These are phyloP conservation scores for Crambe crambe DNA, from an alignment of 37 sponge, comb jelly and placozoan genomes.

Conservation along the genomic window DNA sequence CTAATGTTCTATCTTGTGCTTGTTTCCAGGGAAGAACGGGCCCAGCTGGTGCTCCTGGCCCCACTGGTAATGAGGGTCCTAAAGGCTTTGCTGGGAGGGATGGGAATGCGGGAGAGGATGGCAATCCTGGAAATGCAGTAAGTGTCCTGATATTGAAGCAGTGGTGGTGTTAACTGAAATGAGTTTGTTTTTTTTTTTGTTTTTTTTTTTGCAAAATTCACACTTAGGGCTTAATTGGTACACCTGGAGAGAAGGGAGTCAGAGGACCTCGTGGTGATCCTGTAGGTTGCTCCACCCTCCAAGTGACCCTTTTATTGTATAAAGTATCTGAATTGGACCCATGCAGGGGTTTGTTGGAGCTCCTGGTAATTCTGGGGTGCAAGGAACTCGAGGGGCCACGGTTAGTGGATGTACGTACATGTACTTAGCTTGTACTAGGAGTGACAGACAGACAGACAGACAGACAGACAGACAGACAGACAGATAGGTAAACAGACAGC, in stretches of 20 bases:
- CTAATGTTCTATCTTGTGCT: neutral
- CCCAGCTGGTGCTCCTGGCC: conserved; percentile 16
- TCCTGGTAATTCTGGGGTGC: conserved; percentile 46
- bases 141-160: neutral
- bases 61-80: conserved; percentile 28
- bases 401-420: conserved; percentile 30
- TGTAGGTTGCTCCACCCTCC: neutral
- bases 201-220: no score
- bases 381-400: conserved; percentile 49
- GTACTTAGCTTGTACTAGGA: neutral
- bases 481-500: no score
- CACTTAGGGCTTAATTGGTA: conserved; percentile 44
- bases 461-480: no score
- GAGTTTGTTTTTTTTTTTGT: no score
- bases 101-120: conserved; percentile 45
- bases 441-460: neutral
- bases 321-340: neutral
- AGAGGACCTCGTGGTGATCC: conserved; percentile 35
- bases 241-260: conserved; percentile 35
- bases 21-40: conserved; percentile 51
- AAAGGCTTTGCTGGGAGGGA: conserved; percentile 45
- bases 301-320: neutral
- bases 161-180: no score
- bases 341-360: conserved; percentile 42
- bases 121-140: conserved; percentile 43